A percentile compares a stretch with the other conserved stretches of the same genome.
These are phyloP conservation scores for Vulpes vulpes DNA, from an alignment of 2,113 vertebrate genomes.

Conservation along the genomic window DNA sequence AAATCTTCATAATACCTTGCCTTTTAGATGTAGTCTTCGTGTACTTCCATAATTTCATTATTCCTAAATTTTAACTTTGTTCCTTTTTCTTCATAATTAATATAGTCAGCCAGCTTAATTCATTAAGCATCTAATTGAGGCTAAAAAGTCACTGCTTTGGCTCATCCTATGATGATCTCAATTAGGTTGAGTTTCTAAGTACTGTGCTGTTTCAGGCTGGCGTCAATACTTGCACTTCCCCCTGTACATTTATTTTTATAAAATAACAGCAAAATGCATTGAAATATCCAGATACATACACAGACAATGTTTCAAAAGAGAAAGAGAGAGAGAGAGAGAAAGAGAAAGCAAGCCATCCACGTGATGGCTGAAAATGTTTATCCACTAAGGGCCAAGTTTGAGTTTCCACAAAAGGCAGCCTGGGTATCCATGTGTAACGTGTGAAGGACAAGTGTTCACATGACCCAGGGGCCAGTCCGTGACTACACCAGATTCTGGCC, in stretches of 20 bases:
- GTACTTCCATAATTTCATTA: background rate
- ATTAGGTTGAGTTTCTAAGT: background rate
- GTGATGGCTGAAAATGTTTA: background rate
- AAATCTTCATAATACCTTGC: background rate
- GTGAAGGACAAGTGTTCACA: background rate
- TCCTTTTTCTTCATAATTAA: constrained; percentile 27
- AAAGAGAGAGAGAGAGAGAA: background rate
- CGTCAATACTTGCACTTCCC: background rate
- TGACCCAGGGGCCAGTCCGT: background rate
- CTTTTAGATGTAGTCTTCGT: background rate
- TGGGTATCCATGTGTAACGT: background rate
- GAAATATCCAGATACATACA: background rate
- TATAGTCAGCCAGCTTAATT: constrained; percentile 23
- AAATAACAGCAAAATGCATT: background rate
- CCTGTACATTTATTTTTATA: background rate
- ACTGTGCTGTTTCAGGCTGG: background rate
- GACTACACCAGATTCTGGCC: background rate
- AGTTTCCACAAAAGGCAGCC: background rate
- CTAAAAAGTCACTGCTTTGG: background rate
- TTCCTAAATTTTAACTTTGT: constrained; percentile 39
- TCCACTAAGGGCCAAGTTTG: background rate
- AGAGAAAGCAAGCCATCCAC: background rate
- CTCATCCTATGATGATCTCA: background rate
- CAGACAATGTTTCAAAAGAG: background rate
- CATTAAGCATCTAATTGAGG: constrained; percentile 33